Evolutionary conservation across 2,113 vertebrate genomes (phyloP), one percentile per base, ranked within the genome.

Genomic region (Callopanchax toddi): DNA sequence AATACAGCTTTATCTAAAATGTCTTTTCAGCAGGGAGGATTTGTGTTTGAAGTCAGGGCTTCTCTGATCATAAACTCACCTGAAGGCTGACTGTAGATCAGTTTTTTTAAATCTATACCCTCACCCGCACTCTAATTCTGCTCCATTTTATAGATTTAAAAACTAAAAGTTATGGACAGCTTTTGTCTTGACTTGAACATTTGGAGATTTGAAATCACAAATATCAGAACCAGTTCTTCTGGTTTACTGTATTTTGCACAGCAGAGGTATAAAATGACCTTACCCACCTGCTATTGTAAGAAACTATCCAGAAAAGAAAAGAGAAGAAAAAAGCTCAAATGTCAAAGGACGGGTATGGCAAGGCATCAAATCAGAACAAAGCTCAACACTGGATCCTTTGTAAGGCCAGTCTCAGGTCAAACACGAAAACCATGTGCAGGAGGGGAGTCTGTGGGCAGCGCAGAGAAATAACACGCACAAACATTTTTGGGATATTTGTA

Each of bases 301-400:
- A 13, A 10, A 77, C 82, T 66, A 84, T 84, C 60, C 83, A 55
- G 79, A 34, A 53, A 34, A 32, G 48, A n/a, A n/a, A n/a, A 76
- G 70, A 60, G 25, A 62, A 60, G 71, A 85, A 84, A n/a, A 86
- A 72, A 61, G 60, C 80, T 88, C 84, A 88, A 89, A 89, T 90
- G 89, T 90, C 88, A 92, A 84, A 88, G 79, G 80, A 87, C 78
- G 82, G 81, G 77, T 88, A 88, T 84, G 83, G 89, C 71, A 84
- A 37, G 44, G 72, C 71, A 86, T 76, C 79, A 76, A 76, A 82
- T 67, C 67, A 82, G 78, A 87, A 89, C 86, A 88, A 85, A 81
- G 89, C 89, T 69, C 32, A 61, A 74, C 86, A 89, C 84, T 88
- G 79, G 87, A 78, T 61, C 70, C 72, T 82, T 88, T 87, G 77